Conservation (phyloP, 1,140 invertebrate species). For the Nymphalis io region DNA sequence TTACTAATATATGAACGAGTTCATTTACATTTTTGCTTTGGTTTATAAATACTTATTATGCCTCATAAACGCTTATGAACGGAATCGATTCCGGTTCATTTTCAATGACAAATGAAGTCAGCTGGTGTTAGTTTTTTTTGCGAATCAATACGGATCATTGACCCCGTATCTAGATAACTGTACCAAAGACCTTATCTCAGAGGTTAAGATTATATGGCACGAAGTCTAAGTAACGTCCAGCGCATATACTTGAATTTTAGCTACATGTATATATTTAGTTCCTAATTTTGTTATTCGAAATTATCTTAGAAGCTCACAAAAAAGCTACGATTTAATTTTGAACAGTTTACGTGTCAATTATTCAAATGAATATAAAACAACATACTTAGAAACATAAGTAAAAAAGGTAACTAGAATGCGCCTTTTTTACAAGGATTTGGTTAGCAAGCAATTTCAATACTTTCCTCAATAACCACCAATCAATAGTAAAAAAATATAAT, state of each 20-base stretch:
- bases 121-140: conserved; percentile 35
- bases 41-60: conserved; percentile 6
- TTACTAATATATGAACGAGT: neutral
- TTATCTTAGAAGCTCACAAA: no score
- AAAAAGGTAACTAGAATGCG: no score
- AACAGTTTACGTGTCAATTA: no score
- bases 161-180: conserved; percentile 43
- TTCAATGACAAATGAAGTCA: conserved; percentile 33
- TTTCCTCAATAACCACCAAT: no score
- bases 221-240: neutral
- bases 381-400: no score
- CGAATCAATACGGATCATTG: conserved; percentile 29
- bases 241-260: neutral
- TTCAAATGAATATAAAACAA: no score
- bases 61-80: conserved; percentile 12
- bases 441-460: no score
- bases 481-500: no score
- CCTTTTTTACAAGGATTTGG: no score
- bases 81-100: conserved; percentile 13
- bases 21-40: neutral
- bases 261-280: no score
- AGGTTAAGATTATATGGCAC: conserved; percentile 26
- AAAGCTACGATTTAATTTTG: no score
- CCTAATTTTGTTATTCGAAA: no score
- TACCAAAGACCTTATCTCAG: conserved; percentile 40